phyloP scores from a whole-genome alignment of 2,888 invertebrate genomes.

The Lumbricus terrestris region DNA sequence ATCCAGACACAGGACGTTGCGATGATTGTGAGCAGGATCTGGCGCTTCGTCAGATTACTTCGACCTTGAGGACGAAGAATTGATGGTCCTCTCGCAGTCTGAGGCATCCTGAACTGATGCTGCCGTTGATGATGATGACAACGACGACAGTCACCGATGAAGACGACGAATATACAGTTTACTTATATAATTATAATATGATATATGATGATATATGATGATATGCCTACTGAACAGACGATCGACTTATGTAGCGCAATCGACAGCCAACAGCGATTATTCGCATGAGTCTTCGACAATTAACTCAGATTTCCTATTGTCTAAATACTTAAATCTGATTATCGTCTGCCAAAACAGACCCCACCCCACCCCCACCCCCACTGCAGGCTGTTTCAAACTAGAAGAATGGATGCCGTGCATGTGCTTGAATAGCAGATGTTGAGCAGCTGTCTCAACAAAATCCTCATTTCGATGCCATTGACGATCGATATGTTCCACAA shows the following conservation, averaged over 20 bases:
- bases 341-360: not conserved
- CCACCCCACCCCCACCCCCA: too few species aligned
- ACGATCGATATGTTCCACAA: not conserved
- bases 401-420: not conserved
- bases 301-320: not conserved
- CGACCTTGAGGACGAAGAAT: not conserved
- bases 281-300: not conserved
- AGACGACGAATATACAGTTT: too few species aligned
- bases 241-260: not conserved
- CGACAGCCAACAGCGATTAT: not conserved
- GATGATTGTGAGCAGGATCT: not conserved
- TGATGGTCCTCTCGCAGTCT: not conserved
- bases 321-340: not conserved
- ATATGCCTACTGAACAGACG: too few species aligned
- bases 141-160: too few species aligned
- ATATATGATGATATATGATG: too few species aligned
- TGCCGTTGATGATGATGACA: too few species aligned
- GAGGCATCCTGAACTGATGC: too few species aligned
- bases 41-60: slow-evolving; percentile 10
- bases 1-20: slow-evolving; percentile 12
- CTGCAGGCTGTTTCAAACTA: not conserved
- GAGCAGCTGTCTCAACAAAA: not conserved
- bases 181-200: too few species aligned
- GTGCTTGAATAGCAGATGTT: not conserved
- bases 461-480: not conserved